phyloP scores from a whole-genome alignment of 2,797 vertebrate species.

The Aulostomus chinensis region DNA sequence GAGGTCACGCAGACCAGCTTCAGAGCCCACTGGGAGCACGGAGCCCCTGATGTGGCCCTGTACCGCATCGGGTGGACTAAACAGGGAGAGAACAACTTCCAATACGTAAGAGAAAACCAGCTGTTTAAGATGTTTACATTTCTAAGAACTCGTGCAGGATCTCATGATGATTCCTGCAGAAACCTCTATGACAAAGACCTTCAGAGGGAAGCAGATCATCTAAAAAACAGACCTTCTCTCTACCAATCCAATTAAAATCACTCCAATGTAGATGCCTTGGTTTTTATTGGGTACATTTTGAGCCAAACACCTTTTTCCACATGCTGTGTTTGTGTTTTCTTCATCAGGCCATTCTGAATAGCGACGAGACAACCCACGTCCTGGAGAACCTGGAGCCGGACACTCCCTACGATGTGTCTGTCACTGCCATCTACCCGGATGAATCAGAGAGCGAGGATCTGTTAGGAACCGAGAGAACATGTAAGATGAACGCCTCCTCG shows the following conservation, averaged over 20 bases:
- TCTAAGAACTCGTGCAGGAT: constrained; percentile 22
- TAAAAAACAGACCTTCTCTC: constrained; percentile 37
- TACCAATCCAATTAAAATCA: constrained; percentile 7
- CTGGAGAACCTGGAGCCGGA: constrained; percentile 90
- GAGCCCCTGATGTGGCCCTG: constrained; percentile 92
- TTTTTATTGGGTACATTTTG: background rate
- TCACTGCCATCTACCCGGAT: constrained; percentile 97
- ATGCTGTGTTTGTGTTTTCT: constrained; percentile 29
- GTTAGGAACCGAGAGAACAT: constrained; percentile 88
- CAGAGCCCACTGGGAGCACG: constrained; percentile 92
- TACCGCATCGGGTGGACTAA: constrained; percentile 92
- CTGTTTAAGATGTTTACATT: constrained; percentile 19
- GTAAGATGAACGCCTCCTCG: constrained; percentile 77
- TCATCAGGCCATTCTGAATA: constrained; percentile 90
- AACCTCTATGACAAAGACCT: constrained; percentile 17
- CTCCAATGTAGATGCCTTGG: background rate
- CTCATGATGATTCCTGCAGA: constrained; percentile 23
- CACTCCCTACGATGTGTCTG: constrained; percentile 89
- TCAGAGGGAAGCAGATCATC: constrained; percentile 32
- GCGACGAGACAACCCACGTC: constrained; percentile 83
- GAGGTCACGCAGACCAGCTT: constrained; percentile 89
- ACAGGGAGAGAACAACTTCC: constrained; percentile 73
- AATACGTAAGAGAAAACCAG: constrained; percentile 73
- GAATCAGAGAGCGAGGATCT: constrained; percentile 97
- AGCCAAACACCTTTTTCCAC: constrained; percentile 6